These are phyloP conservation scores for Mormyrops attenuatus DNA, from an alignment of 2,797 vertebrate species.

Conservation along the genomic window DNA sequence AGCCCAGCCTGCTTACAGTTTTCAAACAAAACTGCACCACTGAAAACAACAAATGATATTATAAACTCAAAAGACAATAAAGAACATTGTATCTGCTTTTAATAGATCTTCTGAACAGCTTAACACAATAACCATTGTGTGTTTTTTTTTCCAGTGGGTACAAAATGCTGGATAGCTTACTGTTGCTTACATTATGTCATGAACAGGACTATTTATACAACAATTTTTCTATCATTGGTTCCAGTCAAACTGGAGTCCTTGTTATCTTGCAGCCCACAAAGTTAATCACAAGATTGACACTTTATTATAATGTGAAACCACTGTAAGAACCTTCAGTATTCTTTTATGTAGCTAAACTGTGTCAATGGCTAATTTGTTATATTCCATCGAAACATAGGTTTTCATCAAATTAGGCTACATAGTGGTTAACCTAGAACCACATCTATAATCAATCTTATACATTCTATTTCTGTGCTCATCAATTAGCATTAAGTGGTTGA, in stretches of 20 bases:
- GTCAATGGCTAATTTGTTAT: not conserved
- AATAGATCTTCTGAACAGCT: not conserved
- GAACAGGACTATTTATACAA: not conserved
- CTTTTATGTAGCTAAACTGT: not conserved
- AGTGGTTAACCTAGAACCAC: not conserved
- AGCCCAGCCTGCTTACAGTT: not conserved
- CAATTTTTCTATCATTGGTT: not conserved
- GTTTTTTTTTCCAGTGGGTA: not conserved
- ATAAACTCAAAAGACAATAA: constrained; percentile 4
- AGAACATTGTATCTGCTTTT: not conserved
- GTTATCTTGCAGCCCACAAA: not conserved
- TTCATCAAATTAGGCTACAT: not conserved
- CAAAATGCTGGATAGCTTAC: not conserved
- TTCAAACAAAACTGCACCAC: not conserved
- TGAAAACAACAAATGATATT: not conserved
- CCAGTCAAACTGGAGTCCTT: not conserved
- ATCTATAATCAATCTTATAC: not conserved
- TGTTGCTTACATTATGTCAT: not conserved
- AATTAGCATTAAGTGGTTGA: not conserved
- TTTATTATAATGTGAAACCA: not conserved
- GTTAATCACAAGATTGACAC: not conserved
- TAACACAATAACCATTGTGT: not conserved
- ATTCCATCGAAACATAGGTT: not conserved
- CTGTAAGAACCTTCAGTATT: not conserved
- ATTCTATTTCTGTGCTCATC: not conserved